These are phyloP conservation scores for Mimachlamys varia DNA, from an alignment of 2,888 invertebrate genomes.

Conservation along the genomic window DNA sequence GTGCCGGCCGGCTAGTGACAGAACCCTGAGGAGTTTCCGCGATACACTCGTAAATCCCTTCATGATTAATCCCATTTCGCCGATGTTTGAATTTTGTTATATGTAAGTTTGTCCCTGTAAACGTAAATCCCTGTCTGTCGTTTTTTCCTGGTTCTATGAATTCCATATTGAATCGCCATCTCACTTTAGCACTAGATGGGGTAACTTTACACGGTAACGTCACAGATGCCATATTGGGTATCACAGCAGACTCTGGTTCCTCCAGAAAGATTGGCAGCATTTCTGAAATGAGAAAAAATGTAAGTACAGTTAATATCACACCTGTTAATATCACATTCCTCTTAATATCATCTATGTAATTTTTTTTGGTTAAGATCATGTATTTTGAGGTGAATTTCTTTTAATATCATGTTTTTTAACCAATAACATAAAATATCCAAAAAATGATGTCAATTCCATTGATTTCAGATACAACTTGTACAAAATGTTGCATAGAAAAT, in stretches of 20 bases:
- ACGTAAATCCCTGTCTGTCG: conserved; percentile 59
- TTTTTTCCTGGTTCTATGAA: conserved; percentile 53
- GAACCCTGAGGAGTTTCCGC: conserved; percentile 58
- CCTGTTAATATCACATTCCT: no score
- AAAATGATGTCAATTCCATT: no score
- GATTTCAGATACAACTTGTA: no score
- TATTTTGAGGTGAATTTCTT: no score
- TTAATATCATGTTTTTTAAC: no score
- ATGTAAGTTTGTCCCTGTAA: conserved; percentile 58
- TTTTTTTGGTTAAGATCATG: no score
- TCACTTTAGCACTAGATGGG: conserved; percentile 59
- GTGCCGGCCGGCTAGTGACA: conserved; percentile 59
- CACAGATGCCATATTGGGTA: conserved; percentile 60
- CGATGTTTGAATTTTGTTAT: conserved; percentile 56
- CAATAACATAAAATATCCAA: no score
- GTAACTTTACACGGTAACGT: conserved; percentile 59
- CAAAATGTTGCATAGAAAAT: no score
- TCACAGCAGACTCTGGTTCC: conserved; percentile 62
- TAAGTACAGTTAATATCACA: no score
- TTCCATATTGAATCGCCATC: conserved; percentile 63
- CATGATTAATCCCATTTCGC: conserved; percentile 10
- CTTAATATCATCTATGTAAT: no score
- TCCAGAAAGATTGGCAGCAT: conserved; percentile 60
- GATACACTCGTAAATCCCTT: conserved; percentile 62
- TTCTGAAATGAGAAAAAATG: conserved; percentile 56